Conservation (phyloP, 2,113 vertebrate species). For the Onychorhynchus coronatus region DNA sequence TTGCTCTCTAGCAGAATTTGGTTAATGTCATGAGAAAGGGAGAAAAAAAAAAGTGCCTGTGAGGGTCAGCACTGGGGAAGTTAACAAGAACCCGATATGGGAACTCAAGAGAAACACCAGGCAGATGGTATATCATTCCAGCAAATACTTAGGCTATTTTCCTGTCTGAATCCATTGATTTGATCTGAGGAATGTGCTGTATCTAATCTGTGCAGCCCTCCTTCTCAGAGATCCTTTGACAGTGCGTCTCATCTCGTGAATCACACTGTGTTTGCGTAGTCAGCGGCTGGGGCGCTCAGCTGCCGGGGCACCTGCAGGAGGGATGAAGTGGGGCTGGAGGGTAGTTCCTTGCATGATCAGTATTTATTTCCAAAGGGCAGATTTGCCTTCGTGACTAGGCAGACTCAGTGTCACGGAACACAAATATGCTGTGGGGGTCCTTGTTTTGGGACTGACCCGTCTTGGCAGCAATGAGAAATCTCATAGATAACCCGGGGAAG, state of each 20-base stretch:
- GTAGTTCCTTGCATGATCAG: neutral
- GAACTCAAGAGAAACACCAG: neutral
- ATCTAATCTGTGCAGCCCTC: neutral
- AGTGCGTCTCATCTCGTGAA: neutral
- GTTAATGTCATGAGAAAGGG: neutral
- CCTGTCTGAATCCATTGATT: neutral
- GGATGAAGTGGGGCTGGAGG: neutral
- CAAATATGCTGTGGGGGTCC: fast-evolving
- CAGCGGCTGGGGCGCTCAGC: neutral
- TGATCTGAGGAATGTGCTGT: neutral
- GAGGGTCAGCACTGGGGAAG: neutral
- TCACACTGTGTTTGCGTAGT: neutral
- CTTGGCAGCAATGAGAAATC: neutral
- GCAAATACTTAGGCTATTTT: neutral
- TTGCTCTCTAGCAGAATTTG: neutral
- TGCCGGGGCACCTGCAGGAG: neutral
- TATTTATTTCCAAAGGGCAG: neutral
- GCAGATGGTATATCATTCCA: neutral
- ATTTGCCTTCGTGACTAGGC: neutral
- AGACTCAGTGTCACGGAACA: neutral
- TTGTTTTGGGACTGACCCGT: neutral
- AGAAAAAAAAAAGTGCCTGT: neutral
- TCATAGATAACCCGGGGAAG: neutral
- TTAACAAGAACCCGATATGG: neutral
- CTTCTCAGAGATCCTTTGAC: neutral